phyloP scores from a whole-genome alignment of 1,140 invertebrate genomes.

The Calephelis virginiensis region DNA sequence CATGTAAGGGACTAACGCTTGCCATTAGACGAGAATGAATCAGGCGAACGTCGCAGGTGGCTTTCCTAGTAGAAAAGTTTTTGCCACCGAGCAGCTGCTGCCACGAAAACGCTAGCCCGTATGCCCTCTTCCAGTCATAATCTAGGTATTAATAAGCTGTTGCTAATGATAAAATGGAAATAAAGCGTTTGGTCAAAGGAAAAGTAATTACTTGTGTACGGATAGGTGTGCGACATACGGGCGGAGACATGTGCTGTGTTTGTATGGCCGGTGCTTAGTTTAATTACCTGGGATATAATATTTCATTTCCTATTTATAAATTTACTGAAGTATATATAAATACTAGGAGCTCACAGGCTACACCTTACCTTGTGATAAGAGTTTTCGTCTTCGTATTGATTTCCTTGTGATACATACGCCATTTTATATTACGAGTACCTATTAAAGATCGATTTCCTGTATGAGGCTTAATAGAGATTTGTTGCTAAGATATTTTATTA shows the following conservation, averaged over 20 bases:
- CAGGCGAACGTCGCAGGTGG: slow-evolving; percentile 56
- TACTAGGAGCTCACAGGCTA: too few relatives aligned
- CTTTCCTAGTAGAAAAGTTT: slow-evolving; percentile 65
- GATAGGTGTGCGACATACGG: slow-evolving; percentile 57
- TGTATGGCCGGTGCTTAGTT: slow-evolving; percentile 18
- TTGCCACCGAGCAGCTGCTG: slow-evolving; percentile 58
- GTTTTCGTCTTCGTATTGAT: too few relatives aligned
- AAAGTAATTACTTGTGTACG: slow-evolving; percentile 48
- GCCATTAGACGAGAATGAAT: slow-evolving; percentile 42
- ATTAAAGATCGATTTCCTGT: too few relatives aligned
- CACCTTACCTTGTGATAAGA: too few relatives aligned
- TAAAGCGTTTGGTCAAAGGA: slow-evolving; percentile 64
- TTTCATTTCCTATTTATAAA: slow-evolving; percentile 7
- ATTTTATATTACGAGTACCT: too few relatives aligned
- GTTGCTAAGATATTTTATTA: too few relatives aligned
- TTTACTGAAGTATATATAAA: slow-evolving; percentile 1
- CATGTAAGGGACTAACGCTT: slow-evolving; percentile 22
- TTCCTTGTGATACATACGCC: too few relatives aligned
- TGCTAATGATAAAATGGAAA: slow-evolving; percentile 74
- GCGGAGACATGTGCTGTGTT: slow-evolving; percentile 48
- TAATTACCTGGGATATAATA: slow-evolving; percentile 7
- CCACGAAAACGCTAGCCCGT: slow-evolving; percentile 71
- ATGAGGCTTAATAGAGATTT: too few relatives aligned
- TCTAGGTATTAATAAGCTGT: slow-evolving; percentile 72
- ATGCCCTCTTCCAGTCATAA: slow-evolving; percentile 61